These are phyloP conservation scores for Balaenoptera acutorostrata DNA, from an alignment of 2,113 vertebrate species.

Conservation along the genomic window DNA sequence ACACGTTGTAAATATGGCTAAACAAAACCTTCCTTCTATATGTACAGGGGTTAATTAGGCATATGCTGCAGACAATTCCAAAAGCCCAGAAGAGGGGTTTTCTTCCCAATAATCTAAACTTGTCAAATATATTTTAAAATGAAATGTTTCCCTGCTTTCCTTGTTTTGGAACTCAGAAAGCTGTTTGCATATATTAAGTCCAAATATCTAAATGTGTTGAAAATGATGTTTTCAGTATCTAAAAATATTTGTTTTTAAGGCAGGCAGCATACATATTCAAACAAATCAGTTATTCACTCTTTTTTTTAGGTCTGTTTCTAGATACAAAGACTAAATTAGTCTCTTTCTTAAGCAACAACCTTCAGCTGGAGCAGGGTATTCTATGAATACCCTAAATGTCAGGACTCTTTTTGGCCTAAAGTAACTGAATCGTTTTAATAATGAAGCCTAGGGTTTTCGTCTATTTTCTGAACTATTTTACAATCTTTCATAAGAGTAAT, in stretches of 20 bases:
- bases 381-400: background rate
- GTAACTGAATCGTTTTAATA: background rate
- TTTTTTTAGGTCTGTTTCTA: background rate
- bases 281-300: background rate
- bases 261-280: background rate
- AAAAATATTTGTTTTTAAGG: slow-evolving; percentile 46
- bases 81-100: background rate
- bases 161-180: slow-evolving; percentile 23
- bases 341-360: background rate
- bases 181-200: slow-evolving; percentile 34
- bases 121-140: slow-evolving; percentile 30
- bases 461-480: background rate
- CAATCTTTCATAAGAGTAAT: background rate
- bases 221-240: slow-evolving; percentile 20
- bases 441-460: background rate
- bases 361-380: background rate
- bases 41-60: background rate
- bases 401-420: background rate
- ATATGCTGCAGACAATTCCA: background rate
- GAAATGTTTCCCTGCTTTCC: background rate
- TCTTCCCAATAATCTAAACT: slow-evolving; percentile 11
- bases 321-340: background rate
- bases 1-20: background rate
- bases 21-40: background rate
- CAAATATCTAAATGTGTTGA: slow-evolving; percentile 41